Evolutionary conservation across 2,888 invertebrate genomes (phyloP).

Genomic region (Molanna angustata): DNA sequence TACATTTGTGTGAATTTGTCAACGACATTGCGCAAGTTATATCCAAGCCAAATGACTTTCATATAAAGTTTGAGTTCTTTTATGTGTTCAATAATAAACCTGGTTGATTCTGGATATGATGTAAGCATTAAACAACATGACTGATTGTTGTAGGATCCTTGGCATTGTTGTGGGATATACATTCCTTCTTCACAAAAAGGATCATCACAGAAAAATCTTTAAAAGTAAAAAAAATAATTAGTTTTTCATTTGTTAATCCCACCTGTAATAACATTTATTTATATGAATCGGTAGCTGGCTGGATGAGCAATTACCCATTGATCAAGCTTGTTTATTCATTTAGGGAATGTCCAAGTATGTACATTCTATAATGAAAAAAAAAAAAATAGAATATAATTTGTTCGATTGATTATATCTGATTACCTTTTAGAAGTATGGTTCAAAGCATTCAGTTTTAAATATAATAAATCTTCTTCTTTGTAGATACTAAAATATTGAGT

Average conservation of each 20-base stretch:
- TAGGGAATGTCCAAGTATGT: too few species aligned
- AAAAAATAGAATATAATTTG: neutral
- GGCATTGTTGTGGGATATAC: constrained; percentile 59
- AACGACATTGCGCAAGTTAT: constrained; percentile 48
- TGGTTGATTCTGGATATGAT: constrained; percentile 49
- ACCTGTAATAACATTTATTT: neutral
- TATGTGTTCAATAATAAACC: constrained; percentile 60
- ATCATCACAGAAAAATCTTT: constrained; percentile 49
- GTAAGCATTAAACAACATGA: constrained; percentile 52
- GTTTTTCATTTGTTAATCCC: neutral
- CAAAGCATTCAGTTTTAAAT: constrained; percentile 39
- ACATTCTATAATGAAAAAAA: neutral
- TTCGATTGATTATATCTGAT: neutral
- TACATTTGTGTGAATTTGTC: constrained; percentile 42
- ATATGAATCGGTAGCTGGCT: neutral
- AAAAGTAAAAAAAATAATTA: constrained; percentile 27
- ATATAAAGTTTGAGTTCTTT: constrained; percentile 57
- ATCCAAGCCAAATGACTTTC: constrained; percentile 68
- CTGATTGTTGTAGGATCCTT: constrained; percentile 27
- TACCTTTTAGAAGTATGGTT: constrained; percentile 37
- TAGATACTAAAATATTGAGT: constrained; percentile 50
- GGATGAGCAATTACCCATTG: neutral
- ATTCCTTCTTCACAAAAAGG: constrained; percentile 53
- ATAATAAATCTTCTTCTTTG: constrained; percentile 37
- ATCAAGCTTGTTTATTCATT: neutral